A percentile compares a stretch with the other conserved stretches of the same genome.
Evolutionary conservation across 2,797 vertebrate species (phyloP).

Genomic region (Helarctos malayanus): DNA sequence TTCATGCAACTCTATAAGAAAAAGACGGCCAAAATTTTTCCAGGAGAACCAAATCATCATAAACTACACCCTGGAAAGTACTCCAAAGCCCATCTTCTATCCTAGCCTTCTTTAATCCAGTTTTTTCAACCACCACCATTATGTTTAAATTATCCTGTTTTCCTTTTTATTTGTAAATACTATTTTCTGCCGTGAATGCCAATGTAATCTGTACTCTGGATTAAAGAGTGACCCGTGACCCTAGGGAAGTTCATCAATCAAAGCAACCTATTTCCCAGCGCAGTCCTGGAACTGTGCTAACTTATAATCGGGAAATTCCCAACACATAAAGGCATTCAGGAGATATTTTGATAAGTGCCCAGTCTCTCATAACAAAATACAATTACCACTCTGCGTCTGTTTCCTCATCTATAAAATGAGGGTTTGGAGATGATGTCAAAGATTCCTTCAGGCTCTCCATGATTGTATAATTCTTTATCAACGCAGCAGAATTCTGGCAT

Average conservation of each 20-base stretch:
- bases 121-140: not conserved
- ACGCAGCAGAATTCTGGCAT: not conserved
- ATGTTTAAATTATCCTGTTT: not conserved
- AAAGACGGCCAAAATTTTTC: not conserved
- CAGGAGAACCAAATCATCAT: not conserved
- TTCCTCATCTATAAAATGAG: slow-evolving; percentile 62
- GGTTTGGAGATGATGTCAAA: slow-evolving; percentile 21
- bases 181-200: not conserved
- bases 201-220: not conserved
- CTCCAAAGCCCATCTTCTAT: not conserved
- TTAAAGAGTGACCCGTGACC: slow-evolving; percentile 16
- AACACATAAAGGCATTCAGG: not conserved
- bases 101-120: not conserved
- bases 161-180: not conserved
- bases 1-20: not conserved
- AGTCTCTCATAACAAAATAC: slow-evolving; percentile 4
- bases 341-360: not conserved
- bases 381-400: not conserved
- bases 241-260: not conserved
- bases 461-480: not conserved
- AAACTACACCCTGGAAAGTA: not conserved
- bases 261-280: not conserved
- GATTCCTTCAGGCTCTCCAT: slow-evolving; percentile 22
- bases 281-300: not conserved
- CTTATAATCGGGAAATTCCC: not conserved